Conservation (phyloP, 2,797 vertebrate species). For the Lepilemur septentrionalis region DNA sequence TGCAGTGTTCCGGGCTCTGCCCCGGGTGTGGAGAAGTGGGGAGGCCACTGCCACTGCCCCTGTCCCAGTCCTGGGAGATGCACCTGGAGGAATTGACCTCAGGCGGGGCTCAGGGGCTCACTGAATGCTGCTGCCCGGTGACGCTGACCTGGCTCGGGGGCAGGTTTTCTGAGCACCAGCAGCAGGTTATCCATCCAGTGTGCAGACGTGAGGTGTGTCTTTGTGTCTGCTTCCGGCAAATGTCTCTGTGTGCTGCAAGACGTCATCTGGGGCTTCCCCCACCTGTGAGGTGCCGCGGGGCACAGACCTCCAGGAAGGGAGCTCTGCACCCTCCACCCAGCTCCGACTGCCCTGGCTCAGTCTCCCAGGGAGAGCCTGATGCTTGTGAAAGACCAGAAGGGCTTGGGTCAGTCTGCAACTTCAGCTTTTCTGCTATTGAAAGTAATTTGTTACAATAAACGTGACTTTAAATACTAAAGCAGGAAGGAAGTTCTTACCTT, state of each 20-base stretch:
- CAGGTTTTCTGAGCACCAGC: rapidly evolving
- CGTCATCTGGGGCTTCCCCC: not conserved
- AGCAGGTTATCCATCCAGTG: not conserved
- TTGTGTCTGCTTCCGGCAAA: not conserved
- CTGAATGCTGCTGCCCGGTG: not conserved
- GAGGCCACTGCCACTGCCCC: not conserved
- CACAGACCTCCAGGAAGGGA: rapidly evolving
- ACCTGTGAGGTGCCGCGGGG: not conserved
- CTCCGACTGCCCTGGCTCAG: not conserved
- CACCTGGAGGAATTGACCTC: not conserved
- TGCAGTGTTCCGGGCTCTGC: not conserved
- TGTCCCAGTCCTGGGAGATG: not conserved
- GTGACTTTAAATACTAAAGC: not conserved
- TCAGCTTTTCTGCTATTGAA: not conserved
- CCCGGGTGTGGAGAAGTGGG: not conserved
- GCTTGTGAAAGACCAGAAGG: not conserved
- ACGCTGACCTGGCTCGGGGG: not conserved
- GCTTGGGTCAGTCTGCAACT: not conserved
- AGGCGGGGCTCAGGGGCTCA: rapidly evolving
- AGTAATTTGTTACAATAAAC: not conserved
- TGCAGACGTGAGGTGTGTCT: not conserved
- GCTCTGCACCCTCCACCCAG: not conserved
- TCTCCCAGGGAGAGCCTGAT: not conserved
- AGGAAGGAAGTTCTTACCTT: not conserved
- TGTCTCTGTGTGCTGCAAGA: too few species aligned